These are phyloP conservation scores for Gymnarchus niloticus DNA, from an alignment of 2,113 vertebrate species.

Conservation along the genomic window DNA sequence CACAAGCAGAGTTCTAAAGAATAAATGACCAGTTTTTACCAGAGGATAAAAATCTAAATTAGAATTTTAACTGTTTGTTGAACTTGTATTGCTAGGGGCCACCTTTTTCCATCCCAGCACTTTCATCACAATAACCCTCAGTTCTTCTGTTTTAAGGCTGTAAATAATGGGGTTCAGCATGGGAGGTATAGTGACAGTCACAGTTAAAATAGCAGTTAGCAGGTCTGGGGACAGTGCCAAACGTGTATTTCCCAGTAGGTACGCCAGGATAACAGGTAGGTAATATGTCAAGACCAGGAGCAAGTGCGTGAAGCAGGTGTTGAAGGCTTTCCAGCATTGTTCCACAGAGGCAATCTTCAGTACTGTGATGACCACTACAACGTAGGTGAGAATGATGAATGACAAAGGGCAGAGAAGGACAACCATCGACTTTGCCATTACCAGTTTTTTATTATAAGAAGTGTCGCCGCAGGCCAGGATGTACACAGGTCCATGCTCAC, in stretches of 20 bases:
- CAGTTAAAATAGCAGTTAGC: conserved; percentile 37
- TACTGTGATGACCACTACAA: conserved; percentile 34
- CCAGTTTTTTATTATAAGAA: conserved; percentile 35
- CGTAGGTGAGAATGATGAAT: conserved; percentile 41
- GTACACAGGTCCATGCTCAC: conserved; percentile 42
- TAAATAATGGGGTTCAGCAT: conserved; percentile 47
- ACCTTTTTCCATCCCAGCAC: conserved; percentile 29
- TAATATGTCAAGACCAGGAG: conserved; percentile 41
- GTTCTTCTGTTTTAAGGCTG: conserved; percentile 45
- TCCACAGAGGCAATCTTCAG: conserved; percentile 31
- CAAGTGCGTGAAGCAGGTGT: conserved; percentile 42
- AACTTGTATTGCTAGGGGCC: conserved; percentile 11
- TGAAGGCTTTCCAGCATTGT: conserved; percentile 41
- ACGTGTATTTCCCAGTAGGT: conserved; percentile 27
- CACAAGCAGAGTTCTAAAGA: not conserved
- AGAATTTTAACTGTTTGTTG: not conserved
- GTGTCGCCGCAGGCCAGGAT: conserved; percentile 36
- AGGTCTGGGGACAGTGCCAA: conserved; percentile 29
- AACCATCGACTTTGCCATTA: conserved; percentile 30
- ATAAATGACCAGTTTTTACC: not conserved
- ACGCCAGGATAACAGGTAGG: conserved; percentile 38
- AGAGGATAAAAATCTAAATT: not conserved
- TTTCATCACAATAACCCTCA: conserved; percentile 32
- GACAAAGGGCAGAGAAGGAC: conserved; percentile 33
- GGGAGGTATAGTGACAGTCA: conserved; percentile 35